Evolutionary conservation across 2,888 invertebrate genomes (phyloP).

Genomic region (Rhogogaster chlorosoma): DNA sequence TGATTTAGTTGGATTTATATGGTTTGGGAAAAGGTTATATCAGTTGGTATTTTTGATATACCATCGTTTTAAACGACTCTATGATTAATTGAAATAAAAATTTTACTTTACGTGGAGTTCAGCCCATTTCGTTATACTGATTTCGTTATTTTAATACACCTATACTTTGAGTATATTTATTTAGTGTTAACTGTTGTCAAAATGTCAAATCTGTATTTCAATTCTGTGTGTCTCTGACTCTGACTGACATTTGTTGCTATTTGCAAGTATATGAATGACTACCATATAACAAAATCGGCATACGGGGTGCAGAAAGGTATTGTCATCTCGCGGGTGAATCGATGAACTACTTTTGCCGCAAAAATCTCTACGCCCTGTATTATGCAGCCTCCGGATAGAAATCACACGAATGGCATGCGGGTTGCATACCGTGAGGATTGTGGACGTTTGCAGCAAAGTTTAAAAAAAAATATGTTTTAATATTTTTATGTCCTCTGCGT

Average conservation of each 20-base stretch:
- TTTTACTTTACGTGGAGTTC: background rate
- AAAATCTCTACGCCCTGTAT: no score
- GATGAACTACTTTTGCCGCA: background rate
- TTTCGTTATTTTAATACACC: background rate
- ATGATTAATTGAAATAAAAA: background rate
- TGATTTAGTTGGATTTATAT: background rate
- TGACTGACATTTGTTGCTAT: background rate
- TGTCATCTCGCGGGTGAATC: background rate
- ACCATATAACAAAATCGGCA: background rate
- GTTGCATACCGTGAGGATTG: no score
- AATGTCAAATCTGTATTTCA: background rate
- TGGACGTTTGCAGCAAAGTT: no score
- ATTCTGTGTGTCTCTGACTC: background rate
- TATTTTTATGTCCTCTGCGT: no score
- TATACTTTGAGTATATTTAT: background rate
- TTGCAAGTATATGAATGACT: background rate
- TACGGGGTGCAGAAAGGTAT: background rate
- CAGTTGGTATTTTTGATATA: background rate
- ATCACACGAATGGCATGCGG: no score
- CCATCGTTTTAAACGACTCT: background rate
- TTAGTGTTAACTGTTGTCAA: constrained; percentile 9
- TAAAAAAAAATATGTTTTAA: no score
- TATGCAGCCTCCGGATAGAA: no score
- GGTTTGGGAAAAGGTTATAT: background rate
- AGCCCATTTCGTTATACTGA: constrained; percentile 20